Evolutionary conservation across 2,888 invertebrate species (phyloP), one percentile per base, ranked within the genome.

Genomic region (Parnassius glacialis): DNA sequence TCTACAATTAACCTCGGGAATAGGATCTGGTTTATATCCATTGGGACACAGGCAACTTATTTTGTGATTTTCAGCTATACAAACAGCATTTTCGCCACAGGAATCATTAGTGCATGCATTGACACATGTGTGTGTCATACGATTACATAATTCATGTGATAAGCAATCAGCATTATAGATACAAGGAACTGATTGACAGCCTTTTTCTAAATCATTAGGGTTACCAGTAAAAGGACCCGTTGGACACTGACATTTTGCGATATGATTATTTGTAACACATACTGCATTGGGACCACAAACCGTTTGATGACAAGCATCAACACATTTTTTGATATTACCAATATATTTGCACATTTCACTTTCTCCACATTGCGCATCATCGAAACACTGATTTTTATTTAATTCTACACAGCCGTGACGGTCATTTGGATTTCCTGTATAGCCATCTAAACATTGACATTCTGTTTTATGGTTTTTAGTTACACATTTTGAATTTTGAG

Each of bases 181-280:
- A 78, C 97, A 97, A 3, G 96, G 95, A 9, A 97, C 96, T 61
- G 94, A 93, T 84, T 94, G 93, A 76, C 97, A 96, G 59, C 97
- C 97, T 64, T 93, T 92, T 64, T 92, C 90, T 1, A 93, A 84
- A 79, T 97, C 96, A 76, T 95, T 95, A 0, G 97, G 97, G 88
- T 97, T 95, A 3, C 97, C 97, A 10, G 96, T 95, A 79, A 94
- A 97, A 1, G 96, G 94, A 16, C 97, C 97, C 9, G 96, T 94
- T 16, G 97, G 97, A 78, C 98, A 98, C 74, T 97, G 96, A 76
- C 98, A 98, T 81, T 96, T 95, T 0, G 97, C 96, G 12, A 95
- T 95, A 80, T 98, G 97, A 76, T 97, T 97, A 74, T 97, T 97
- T 2, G 96, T 96, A 10, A 97, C 93, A 77, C 98, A 98, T 16